A percentile compares a stretch with the other conserved stretches of the same genome.
These are phyloP conservation scores for Dolomedes plantarius DNA, from an alignment of 2,888 invertebrate genomes.

Conservation along the genomic window DNA sequence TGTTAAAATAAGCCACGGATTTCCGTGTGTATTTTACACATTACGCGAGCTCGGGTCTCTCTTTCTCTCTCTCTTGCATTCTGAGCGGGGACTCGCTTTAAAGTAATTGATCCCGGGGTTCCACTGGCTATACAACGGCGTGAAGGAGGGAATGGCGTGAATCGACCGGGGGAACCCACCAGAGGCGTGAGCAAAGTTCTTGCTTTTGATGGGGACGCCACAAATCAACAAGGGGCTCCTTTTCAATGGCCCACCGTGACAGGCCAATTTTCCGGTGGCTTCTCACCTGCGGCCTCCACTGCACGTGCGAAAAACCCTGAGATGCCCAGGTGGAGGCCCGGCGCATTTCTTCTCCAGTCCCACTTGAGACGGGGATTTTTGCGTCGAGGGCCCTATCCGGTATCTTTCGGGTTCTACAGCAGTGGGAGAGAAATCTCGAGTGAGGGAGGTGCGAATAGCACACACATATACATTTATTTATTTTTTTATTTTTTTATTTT, in stretches of 20 bases:
- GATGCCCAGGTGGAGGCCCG: constrained; percentile 25
- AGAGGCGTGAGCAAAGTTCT: constrained; percentile 59
- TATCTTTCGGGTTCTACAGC: background rate
- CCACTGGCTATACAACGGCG: constrained; percentile 29
- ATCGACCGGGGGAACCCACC: constrained; percentile 10
- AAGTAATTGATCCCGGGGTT: constrained; percentile 49
- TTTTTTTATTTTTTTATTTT: too few relatives aligned
- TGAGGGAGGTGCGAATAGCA: background rate
- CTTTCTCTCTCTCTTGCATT: too few relatives aligned
- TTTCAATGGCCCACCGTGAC: constrained; percentile 67
- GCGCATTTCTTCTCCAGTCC: background rate
- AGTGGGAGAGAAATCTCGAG: background rate
- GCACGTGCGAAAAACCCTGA: constrained; percentile 35
- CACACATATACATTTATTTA: too few relatives aligned
- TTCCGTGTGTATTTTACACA: constrained; percentile 52
- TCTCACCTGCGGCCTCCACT: constrained; percentile 58
- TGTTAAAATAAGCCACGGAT: constrained; percentile 55
- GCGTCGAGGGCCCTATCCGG: background rate
- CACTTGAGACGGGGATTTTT: constrained; percentile 19
- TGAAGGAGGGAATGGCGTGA: constrained; percentile 20
- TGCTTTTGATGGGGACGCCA: constrained; percentile 42
- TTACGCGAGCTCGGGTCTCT: constrained; percentile 33
- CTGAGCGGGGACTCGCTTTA: constrained; percentile 39
- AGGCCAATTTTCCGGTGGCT: constrained; percentile 66
- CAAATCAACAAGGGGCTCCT: constrained; percentile 49